phyloP scores from a whole-genome alignment of 2,888 invertebrate species.

The Dryobota labecula region DNA sequence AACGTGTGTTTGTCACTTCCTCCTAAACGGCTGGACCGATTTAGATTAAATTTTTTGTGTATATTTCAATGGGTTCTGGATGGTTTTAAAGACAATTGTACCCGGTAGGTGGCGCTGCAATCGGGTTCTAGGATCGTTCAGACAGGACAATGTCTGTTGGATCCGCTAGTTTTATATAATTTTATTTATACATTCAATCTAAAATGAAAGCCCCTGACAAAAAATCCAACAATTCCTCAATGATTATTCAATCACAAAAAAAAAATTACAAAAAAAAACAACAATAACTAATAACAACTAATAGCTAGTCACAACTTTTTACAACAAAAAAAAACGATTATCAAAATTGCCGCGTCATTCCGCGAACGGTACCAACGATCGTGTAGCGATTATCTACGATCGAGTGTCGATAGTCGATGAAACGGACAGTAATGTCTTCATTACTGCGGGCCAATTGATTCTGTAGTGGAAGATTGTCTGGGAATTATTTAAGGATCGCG shows the following conservation, averaged over 20 bases:
- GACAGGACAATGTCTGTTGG: too few relatives aligned
- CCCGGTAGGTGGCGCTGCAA: too few relatives aligned
- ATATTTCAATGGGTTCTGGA: too few relatives aligned
- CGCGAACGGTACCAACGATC: conserved; percentile 73
- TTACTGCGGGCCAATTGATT: conserved; percentile 84
- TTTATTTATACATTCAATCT: not conserved
- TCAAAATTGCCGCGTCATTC: conserved; percentile 65
- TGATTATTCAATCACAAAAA: conserved; percentile 32
- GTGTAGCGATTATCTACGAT: conserved; percentile 79
- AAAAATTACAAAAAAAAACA: conserved; percentile 21
- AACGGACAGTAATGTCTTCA: conserved; percentile 85
- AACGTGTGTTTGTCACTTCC: too few relatives aligned
- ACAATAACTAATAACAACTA: conserved; percentile 53
- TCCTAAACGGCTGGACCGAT: too few relatives aligned
- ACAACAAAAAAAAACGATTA: conserved; percentile 48
- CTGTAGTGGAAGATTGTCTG: conserved; percentile 59
- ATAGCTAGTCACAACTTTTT: conserved; percentile 55
- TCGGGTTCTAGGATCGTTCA: too few relatives aligned
- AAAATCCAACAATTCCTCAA: conserved; percentile 9
- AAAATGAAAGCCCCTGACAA: not conserved
- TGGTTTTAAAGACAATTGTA: too few relatives aligned
- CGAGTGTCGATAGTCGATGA: conserved; percentile 77
- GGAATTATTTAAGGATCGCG: conserved; percentile 58
- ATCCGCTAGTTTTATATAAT: too few relatives aligned
- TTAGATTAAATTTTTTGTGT: too few relatives aligned